phyloP scores from a whole-genome alignment of 1,140 invertebrate genomes.

The Steinernema khuongi region DNA sequence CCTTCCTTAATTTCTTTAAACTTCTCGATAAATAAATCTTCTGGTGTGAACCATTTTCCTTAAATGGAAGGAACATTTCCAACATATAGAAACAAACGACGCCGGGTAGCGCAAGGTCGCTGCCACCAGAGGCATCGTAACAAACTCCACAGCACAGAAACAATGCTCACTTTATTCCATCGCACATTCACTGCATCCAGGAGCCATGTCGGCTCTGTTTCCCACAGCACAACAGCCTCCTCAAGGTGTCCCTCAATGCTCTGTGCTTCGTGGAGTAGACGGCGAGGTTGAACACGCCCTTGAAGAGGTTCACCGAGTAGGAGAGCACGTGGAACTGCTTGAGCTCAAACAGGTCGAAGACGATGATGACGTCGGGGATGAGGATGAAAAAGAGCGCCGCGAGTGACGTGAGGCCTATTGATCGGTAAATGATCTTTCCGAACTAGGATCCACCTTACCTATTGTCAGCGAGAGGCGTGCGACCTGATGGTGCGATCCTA shows the following conservation, averaged over 20 bases:
- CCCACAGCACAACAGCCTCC: background rate
- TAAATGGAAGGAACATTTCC: no score
- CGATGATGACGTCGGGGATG: background rate
- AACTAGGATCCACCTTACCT: background rate
- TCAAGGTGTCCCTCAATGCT: background rate
- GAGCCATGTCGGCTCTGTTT: background rate
- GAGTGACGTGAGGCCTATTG: background rate
- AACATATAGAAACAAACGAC: no score
- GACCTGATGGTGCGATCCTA: background rate
- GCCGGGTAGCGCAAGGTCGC: no score
- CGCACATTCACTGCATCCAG: background rate
- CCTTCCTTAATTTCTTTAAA: no score
- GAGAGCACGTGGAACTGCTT: slow-evolving; percentile 4
- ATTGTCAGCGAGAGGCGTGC: background rate
- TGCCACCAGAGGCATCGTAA: no score
- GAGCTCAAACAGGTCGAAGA: background rate
- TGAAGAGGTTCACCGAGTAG: slow-evolving; percentile 10
- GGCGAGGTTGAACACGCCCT: background rate
- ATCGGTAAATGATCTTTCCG: background rate
- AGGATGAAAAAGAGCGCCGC: background rate
- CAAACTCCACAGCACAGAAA: no score
- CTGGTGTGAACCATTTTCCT: no score
- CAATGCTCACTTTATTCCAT: background rate
- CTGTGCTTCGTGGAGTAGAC: background rate
- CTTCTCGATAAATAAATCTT: no score